These are phyloP conservation scores for Fratercula arctica DNA, from an alignment of 2,797 vertebrate genomes.

Conservation along the genomic window DNA sequence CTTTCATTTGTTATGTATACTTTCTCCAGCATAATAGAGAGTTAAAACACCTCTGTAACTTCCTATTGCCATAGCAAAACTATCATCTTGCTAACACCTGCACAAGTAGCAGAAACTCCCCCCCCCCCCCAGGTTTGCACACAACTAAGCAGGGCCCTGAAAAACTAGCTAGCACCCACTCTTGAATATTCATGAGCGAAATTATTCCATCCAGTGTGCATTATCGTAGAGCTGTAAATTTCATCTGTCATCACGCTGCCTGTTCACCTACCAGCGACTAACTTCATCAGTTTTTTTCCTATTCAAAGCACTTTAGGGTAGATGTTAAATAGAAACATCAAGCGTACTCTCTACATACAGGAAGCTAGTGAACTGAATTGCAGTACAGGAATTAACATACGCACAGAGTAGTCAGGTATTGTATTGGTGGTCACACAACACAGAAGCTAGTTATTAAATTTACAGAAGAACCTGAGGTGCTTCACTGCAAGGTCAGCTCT, in stretches of 20 bases:
- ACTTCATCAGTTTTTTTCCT: neutral
- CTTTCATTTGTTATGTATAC: neutral
- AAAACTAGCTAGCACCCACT: neutral
- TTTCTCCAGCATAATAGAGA: neutral
- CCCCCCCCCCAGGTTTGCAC: neutral
- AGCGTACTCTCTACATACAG: neutral
- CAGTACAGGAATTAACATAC: neutral
- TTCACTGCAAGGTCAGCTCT: neutral
- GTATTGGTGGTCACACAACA: neutral
- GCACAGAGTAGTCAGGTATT: neutral
- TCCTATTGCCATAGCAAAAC: neutral
- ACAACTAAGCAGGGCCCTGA: neutral
- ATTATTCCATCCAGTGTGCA: neutral
- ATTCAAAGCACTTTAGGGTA: neutral
- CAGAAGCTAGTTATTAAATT: neutral
- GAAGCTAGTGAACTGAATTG: neutral
- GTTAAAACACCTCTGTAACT: neutral
- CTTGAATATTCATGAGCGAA: neutral
- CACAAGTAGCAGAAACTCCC: neutral
- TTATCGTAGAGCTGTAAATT: neutral
- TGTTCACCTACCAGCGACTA: neutral
- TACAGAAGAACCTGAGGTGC: conserved; percentile 2
- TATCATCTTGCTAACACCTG: neutral
- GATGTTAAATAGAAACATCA: neutral
- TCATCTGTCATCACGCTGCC: neutral